These are phyloP conservation scores for Dicaeum eximium DNA, from an alignment of 2,113 vertebrate species.

Conservation along the genomic window DNA sequence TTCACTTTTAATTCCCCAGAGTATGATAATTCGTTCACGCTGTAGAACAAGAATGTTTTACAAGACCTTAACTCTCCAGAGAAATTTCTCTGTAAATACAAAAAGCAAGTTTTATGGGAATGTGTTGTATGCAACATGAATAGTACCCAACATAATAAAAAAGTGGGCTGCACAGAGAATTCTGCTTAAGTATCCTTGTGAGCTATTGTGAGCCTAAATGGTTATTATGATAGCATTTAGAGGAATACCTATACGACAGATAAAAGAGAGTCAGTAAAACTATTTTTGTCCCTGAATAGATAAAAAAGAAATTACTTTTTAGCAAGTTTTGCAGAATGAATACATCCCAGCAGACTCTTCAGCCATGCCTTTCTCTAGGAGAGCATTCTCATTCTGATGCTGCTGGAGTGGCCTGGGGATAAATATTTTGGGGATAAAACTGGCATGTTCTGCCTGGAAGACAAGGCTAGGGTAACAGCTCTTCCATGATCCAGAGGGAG, in stretches of 20 bases:
- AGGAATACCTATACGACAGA: slow-evolving; percentile 38
- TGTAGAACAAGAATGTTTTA: slow-evolving; percentile 83
- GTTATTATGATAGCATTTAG: slow-evolving; percentile 45
- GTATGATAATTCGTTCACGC: slow-evolving; percentile 80
- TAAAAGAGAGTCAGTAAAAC: slow-evolving; percentile 40
- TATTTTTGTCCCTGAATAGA: slow-evolving; percentile 12
- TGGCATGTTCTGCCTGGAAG: background rate
- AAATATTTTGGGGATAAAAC: background rate
- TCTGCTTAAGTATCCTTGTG: slow-evolving; percentile 50
- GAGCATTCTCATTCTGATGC: background rate
- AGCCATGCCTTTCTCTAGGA: background rate
- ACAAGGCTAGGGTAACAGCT: background rate
- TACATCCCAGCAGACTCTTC: background rate
- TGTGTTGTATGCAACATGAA: slow-evolving; percentile 70
- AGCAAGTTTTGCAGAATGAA: background rate
- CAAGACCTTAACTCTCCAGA: slow-evolving; percentile 80
- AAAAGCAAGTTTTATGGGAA: slow-evolving; percentile 78
- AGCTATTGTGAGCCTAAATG: slow-evolving; percentile 40
- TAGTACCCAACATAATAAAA: slow-evolving; percentile 69
- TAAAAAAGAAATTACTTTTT: slow-evolving; percentile 39
- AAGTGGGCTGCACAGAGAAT: slow-evolving; percentile 49
- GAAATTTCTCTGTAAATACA: slow-evolving; percentile 81
- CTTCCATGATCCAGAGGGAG: background rate
- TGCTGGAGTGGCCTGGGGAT: background rate
- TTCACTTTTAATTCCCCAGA: slow-evolving; percentile 79